Conservation (phyloP, 2,888 invertebrate genomes). For the Sialis fuliginosa region DNA sequence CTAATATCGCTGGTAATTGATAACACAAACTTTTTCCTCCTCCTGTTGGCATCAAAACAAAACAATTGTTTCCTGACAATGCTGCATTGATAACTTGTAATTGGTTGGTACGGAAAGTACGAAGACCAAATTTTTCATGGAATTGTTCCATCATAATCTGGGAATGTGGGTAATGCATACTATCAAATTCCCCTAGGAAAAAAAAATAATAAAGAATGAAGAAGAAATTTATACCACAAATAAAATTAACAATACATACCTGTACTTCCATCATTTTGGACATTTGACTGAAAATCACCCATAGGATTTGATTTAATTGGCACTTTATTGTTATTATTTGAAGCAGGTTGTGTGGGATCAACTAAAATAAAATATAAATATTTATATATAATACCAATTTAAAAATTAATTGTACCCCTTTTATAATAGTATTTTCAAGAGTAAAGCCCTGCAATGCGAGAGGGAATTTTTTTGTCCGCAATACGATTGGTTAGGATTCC, state of each 20-base stretch:
- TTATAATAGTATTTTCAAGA: no score
- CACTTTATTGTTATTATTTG: constrained; percentile 5
- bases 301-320: constrained; percentile 15
- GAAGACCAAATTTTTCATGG: constrained; percentile 68
- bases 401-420: no score
- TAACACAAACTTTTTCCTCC: constrained; percentile 90
- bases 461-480: no score
- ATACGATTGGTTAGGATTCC: no score
- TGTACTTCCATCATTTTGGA: constrained; percentile 49
- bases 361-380: no score
- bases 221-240: no score
- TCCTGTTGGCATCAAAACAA: constrained; percentile 96
- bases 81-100: constrained; percentile 87
- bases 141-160: constrained; percentile 50
- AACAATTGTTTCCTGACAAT: constrained; percentile 70
- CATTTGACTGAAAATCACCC: constrained; percentile 38
- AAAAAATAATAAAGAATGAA: not conserved
- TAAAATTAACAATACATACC: constrained; percentile 18
- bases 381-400: no score
- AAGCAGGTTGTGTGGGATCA: no score
- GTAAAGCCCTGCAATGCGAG: no score
- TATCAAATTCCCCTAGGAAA: constrained; percentile 50
- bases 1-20: constrained; percentile 75
- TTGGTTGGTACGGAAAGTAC: constrained; percentile 82
- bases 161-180: constrained; percentile 51